Conservation (phyloP, 2,888 invertebrate genomes). For the Melinopterus prodromus region DNA sequence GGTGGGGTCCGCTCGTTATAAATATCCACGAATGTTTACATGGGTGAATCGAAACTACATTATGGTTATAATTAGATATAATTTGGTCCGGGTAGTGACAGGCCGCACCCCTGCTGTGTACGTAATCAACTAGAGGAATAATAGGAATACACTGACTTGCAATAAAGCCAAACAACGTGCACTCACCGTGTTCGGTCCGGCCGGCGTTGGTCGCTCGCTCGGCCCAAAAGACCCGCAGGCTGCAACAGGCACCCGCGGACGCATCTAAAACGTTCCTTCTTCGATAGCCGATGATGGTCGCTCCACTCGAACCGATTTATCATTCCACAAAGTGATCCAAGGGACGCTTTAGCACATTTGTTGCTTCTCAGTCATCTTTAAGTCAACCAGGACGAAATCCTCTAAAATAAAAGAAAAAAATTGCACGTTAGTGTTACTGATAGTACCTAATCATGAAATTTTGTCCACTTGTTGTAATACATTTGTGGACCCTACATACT, state of each 20-base stretch:
- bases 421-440: no score
- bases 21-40: constrained; percentile 52
- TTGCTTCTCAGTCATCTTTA: no score
- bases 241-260: neutral
- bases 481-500: no score
- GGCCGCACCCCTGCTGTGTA: constrained; percentile 57
- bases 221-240: neutral
- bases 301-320: neutral
- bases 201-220: neutral
- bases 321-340: neutral
- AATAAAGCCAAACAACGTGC: constrained; percentile 56
- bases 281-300: neutral
- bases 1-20: constrained; percentile 31
- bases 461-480: no score
- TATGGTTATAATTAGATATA: constrained; percentile 59
- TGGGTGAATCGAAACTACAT: constrained; percentile 57
- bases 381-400: no score
- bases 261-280: neutral
- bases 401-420: no score
- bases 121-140: constrained; percentile 61
- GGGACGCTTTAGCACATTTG: neutral
- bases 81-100: constrained; percentile 58
- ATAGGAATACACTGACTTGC: constrained; percentile 61
- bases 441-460: no score
- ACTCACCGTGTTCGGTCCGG: constrained; percentile 41